Base-by-base conservation (phyloP, 2,113 vertebrate species). In the Chloropsis hardwickii region DNA sequence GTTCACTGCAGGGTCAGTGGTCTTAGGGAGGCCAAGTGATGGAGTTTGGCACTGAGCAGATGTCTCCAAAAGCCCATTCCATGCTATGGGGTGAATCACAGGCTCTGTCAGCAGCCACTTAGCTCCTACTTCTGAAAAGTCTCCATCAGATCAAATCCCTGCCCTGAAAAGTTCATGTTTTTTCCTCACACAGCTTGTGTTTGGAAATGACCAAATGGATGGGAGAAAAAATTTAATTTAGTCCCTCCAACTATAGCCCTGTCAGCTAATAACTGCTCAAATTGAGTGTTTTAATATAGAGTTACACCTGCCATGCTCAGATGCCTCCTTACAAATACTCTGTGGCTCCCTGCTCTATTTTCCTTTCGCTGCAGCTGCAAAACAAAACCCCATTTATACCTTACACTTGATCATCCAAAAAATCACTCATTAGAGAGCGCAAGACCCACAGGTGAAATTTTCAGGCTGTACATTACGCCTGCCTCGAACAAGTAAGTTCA, bases 61-160 rank as follows among this genome's bases (percentile, higher is more conserved):
- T 4, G 3, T 31, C 40, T 64, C 62, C 54, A 61, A 35, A 44
- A 73, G 48, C 31, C 45, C 16, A 3, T 21, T 39, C 44, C 37
- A 58, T 0, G 0, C 50, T 39, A 14, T 1, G 0, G n/a, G 1
- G 17, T 5, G 3, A 88, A 29, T 22, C 35, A 73, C 19, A 76
- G 17, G 3, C 40, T 50, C 51, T 54, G 9, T 29, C 42, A 54
- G 20, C 73, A 85, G 57, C 2, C 64, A 69, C 22, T 48, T 18
- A 19, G 35, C 35, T 80, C 33, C 78, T 14, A 23, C 71, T 85
- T 82, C 89, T 77, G 58, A 78, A 47, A 60, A 86, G 70, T 14
- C 74, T 65, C 27, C 27, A 9, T 35, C 87, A 33, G 29, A 67
- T 39, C 69, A 69, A 77, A 61, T 12, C 62, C 29, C 45, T 56